phyloP scores from a whole-genome alignment of 2,113 vertebrate genomes.

The Myocastor coypus region DNA sequence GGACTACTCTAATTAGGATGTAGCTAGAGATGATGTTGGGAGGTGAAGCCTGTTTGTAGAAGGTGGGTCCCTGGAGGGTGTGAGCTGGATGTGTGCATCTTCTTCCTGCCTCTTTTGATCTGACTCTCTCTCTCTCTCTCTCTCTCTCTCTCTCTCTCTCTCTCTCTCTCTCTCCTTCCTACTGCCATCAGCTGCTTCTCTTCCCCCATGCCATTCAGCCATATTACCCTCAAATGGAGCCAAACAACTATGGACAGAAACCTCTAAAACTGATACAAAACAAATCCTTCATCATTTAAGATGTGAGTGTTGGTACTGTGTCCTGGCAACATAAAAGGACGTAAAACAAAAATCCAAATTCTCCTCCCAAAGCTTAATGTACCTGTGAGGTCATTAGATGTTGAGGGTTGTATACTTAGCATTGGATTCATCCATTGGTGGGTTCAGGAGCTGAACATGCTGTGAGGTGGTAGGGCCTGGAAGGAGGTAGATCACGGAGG shows the following conservation, averaged over 20 bases:
- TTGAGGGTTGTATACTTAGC: not conserved
- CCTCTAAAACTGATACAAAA: not conserved
- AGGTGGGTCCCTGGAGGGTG: not conserved
- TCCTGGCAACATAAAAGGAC: not conserved
- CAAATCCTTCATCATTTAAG: not conserved
- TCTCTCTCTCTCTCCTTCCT: not conserved
- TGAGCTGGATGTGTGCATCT: not conserved
- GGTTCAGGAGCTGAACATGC: not conserved
- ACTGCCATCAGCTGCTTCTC: not conserved
- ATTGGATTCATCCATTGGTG: not conserved
- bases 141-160: not conserved
- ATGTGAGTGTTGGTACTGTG: not conserved
- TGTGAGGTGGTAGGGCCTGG: not conserved
- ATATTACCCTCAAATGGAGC: not conserved
- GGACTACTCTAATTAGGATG: not conserved
- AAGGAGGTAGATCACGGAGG: not conserved
- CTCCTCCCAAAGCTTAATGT: not conserved
- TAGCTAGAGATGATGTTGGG: not conserved
- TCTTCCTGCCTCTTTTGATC: not conserved
- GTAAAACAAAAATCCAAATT: not conserved
- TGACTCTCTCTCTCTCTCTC: not conserved
- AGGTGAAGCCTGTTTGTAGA: not conserved
- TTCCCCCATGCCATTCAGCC: not conserved
- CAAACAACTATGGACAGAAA: not conserved
- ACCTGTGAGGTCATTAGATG: not conserved